Conservation (phyloP, 2,888 invertebrate species). For the Macaria notata region DNA sequence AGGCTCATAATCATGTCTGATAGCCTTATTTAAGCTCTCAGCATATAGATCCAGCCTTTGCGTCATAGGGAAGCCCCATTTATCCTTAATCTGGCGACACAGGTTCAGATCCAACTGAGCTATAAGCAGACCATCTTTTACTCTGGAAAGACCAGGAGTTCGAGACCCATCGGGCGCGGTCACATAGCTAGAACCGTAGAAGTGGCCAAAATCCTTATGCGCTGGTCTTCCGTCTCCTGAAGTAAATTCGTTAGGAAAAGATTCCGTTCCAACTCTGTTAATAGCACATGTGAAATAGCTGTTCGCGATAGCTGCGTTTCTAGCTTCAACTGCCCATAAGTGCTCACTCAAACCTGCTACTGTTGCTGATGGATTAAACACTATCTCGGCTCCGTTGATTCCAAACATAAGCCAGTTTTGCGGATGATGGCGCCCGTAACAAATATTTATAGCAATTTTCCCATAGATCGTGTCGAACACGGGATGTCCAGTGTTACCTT, state of each 20-base stretch:
- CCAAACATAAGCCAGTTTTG: conserved; percentile 99
- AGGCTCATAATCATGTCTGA: conserved; percentile 53
- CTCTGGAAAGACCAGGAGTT: conserved; percentile 92
- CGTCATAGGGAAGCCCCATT: conserved; percentile 98
- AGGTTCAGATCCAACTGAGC: conserved; percentile 96
- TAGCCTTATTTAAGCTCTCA: conserved; percentile 81
- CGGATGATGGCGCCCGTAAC: conserved; percentile 99
- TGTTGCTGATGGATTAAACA: conserved; percentile 99
- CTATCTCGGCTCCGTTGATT: conserved; percentile 98
- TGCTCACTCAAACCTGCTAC: conserved; percentile 92
- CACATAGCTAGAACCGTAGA: conserved; percentile 97
- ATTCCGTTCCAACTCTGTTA: conserved; percentile 96
- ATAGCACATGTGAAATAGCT: conserved; percentile 96
- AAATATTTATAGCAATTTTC: conserved; percentile 96
- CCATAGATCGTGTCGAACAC: conserved; percentile 95
- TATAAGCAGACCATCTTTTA: conserved; percentile 93
- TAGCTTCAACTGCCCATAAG: conserved; percentile 96
- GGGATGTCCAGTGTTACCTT: conserved; percentile 97
- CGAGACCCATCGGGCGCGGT: conserved; percentile 96
- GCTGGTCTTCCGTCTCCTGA: conserved; percentile 86
- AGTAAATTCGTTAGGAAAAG: conserved; percentile 84
- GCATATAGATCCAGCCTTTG: conserved; percentile 96
- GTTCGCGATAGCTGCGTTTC: conserved; percentile 98
- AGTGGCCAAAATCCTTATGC: conserved; percentile 95
- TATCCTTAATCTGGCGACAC: conserved; percentile 96